phyloP scores from a whole-genome alignment of 2,797 vertebrate species.

The Pseudotriccus pelzelni region DNA sequence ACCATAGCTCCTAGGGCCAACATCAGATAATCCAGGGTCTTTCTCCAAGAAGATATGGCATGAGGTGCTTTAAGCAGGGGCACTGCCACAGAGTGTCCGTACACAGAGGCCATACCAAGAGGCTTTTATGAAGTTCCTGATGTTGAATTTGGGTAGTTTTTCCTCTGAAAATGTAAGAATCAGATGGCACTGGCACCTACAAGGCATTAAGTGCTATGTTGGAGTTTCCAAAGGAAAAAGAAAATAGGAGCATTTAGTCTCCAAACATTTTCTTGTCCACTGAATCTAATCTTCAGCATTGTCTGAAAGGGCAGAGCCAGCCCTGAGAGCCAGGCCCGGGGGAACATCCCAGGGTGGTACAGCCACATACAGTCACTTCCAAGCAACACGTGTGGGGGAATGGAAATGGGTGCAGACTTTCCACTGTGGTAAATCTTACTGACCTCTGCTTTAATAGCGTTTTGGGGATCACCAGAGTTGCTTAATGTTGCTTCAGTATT shows the following conservation, averaged over 20 bases:
- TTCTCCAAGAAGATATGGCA: not conserved
- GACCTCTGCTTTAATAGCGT: not conserved
- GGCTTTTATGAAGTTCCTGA: not conserved
- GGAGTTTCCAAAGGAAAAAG: not conserved
- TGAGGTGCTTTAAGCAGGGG: not conserved
- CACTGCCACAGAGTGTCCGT: not conserved
- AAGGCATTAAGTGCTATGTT: rapidly evolving
- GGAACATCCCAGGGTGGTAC: rapidly evolving
- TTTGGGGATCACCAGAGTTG: not conserved
- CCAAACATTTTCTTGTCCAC: not conserved
- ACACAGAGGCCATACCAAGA: not conserved
- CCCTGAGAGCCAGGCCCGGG: not conserved
- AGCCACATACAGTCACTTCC: not conserved
- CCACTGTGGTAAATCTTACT: not conserved
- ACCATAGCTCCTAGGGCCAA: not conserved
- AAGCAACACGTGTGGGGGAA: rapidly evolving
- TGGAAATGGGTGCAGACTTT: not conserved
- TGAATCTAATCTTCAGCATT: not conserved
- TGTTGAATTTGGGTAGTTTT: not conserved
- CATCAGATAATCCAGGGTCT: not conserved
- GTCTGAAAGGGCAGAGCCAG: not conserved
- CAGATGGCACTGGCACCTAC: not conserved
- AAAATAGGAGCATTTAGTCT: not conserved
- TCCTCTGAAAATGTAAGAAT: not conserved
- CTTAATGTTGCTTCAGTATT: not conserved